phyloP scores from a whole-genome alignment of 2,113 vertebrate genomes.

The Ceratotherium simum region DNA sequence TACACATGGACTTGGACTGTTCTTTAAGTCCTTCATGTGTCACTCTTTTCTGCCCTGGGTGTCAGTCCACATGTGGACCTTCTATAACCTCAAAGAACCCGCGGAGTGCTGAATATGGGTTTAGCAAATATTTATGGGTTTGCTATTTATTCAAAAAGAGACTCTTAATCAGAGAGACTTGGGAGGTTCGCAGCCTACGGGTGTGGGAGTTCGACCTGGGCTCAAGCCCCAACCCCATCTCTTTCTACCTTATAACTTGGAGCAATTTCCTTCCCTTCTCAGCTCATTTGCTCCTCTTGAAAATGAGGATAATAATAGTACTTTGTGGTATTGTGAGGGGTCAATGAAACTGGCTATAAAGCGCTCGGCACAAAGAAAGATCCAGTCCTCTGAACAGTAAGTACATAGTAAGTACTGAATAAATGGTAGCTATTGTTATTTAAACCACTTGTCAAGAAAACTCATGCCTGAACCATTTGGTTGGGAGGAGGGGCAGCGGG shows the following conservation, averaged over 20 bases:
- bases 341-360: not conserved
- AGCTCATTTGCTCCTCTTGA: not conserved
- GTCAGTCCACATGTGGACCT: not conserved
- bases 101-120: not conserved
- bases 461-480: not conserved
- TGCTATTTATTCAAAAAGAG: not conserved
- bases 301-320: not conserved
- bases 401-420: not conserved
- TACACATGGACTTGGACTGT: not conserved
- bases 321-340: not conserved
- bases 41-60: not conserved
- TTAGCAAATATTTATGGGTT: not conserved
- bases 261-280: not conserved
- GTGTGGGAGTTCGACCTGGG: not conserved
- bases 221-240: fast-evolving
- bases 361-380: not conserved
- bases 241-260: not conserved
- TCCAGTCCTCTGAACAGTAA: no score
- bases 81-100: not conserved
- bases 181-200: fast-evolving
- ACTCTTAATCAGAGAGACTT: not conserved
- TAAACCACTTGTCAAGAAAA: no score
- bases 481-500: not conserved
- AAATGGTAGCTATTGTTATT: fast-evolving
- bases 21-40: not conserved